Evolutionary conservation across 2,797 vertebrate genomes (phyloP).

Genomic region (Phoxinus dragarum): DNA sequence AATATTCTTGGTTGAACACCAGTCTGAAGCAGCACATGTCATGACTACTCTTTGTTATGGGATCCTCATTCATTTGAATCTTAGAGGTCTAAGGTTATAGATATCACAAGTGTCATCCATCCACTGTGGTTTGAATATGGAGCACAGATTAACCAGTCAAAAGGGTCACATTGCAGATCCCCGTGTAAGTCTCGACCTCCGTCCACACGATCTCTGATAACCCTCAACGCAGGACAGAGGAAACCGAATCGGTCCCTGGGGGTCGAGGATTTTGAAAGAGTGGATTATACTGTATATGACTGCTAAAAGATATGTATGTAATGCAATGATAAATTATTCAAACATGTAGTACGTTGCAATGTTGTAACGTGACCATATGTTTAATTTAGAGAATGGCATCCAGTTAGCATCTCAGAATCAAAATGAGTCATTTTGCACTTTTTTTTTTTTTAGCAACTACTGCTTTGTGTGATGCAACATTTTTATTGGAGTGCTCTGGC

Average conservation of each 20-base stretch:
- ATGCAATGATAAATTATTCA: constrained; percentile 2
- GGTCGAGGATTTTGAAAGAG: constrained; percentile 56
- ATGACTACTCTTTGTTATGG: constrained; percentile 4
- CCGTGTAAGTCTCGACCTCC: constrained; percentile 6
- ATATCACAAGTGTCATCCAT: not conserved
- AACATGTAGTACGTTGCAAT: not conserved
- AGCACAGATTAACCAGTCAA: constrained; percentile 54
- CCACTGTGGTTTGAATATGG: constrained; percentile 34
- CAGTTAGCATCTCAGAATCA: not conserved
- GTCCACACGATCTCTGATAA: constrained; percentile 68
- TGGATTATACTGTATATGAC: constrained; percentile 19
- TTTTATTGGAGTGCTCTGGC: not conserved
- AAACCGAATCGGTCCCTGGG: constrained; percentile 71
- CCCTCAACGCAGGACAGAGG: constrained; percentile 67
- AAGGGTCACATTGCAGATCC: constrained; percentile 62
- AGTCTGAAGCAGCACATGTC: constrained; percentile 1
- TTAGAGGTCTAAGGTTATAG: constrained; percentile 4
- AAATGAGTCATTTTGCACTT: not conserved
- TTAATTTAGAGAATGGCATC: not conserved
- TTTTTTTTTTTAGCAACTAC: not conserved
- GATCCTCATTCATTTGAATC: not conserved
- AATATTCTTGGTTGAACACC: not conserved
- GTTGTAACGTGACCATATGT: not conserved
- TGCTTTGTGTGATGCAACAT: not conserved
- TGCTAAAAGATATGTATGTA: constrained; percentile 6